Percentiles rank a stretch among this genome's conserved stretches.
Evolutionary conservation across 2,888 invertebrate genomes (phyloP).

Genomic region (Autographa gamma): DNA sequence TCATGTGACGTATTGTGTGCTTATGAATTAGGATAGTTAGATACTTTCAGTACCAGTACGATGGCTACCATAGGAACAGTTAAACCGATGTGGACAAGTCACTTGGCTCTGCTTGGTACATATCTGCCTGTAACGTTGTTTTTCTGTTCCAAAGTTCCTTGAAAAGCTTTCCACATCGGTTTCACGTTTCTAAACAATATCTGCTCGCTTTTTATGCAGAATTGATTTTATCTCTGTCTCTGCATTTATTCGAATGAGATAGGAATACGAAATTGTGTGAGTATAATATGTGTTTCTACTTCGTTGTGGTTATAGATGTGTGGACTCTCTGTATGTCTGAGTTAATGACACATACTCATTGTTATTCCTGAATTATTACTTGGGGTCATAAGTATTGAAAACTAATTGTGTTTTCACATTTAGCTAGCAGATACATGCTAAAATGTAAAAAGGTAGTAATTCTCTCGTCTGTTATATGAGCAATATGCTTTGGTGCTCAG

Average conservation of each 20-base stretch:
- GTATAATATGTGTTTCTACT: conserved; percentile 60
- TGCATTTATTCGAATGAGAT: conserved; percentile 87
- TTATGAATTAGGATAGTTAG: conserved; percentile 66
- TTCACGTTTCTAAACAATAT: conserved; percentile 49
- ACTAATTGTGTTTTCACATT: conserved; percentile 40
- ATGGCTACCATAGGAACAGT: conserved; percentile 60
- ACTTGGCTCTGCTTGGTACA: conserved; percentile 33
- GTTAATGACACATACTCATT: conserved; percentile 65
- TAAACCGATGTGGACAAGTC: conserved; percentile 42
- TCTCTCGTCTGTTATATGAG: conserved; percentile 29
- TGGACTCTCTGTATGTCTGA: conserved; percentile 62
- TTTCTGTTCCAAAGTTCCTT: conserved; percentile 24
- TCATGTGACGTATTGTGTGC: conserved; percentile 54
- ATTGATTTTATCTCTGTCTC: conserved; percentile 78
- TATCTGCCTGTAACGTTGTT: conserved; percentile 6
- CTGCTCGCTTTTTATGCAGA: conserved; percentile 72
- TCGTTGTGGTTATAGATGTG: conserved; percentile 56
- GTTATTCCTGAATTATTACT: conserved; percentile 62
- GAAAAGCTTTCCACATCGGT: conserved; percentile 44
- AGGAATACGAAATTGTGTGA: conserved; percentile 73
- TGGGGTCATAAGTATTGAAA: conserved; percentile 50
- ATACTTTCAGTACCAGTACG: conserved; percentile 56
- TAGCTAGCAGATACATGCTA: conserved; percentile 35
- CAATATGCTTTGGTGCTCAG: conserved; percentile 36
- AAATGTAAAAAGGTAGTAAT: conserved; percentile 32